phyloP scores from a whole-genome alignment of 2,113 vertebrate species.

The Podocnemis expansa region DNA sequence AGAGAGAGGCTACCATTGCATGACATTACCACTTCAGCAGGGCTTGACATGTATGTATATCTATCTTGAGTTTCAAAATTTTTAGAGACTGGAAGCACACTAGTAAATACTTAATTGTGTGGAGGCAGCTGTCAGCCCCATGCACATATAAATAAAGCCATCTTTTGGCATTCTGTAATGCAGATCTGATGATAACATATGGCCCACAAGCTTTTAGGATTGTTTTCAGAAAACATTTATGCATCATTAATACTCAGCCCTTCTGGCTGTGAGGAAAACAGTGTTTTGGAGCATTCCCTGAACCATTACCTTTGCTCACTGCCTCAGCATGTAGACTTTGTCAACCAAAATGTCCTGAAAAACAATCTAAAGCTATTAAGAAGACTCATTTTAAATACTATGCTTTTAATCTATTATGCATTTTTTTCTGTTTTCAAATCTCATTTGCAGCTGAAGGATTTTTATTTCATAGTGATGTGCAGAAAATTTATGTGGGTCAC shows the following conservation, averaged over 20 bases:
- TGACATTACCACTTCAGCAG: not conserved
- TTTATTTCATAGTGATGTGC: not conserved
- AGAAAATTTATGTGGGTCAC: not conserved
- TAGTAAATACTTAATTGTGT: conserved; percentile 39
- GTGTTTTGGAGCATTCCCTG: not conserved
- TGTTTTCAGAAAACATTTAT: conserved; percentile 47
- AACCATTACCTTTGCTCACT: not conserved
- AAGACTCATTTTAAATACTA: not conserved
- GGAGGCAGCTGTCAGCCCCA: not conserved
- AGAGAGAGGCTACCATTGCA: not conserved
- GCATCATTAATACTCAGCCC: conserved; percentile 43
- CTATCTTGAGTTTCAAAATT: not conserved
- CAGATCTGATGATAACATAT: conserved; percentile 46
- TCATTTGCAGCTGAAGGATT: not conserved
- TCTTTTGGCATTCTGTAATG: not conserved
- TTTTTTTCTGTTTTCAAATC: not conserved
- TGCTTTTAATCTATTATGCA: not conserved
- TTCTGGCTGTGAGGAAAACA: conserved; percentile 38
- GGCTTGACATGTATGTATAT: not conserved
- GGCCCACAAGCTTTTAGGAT: conserved; percentile 18
- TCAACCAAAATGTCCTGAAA: not conserved
- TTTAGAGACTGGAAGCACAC: not conserved
- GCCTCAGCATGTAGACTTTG: not conserved
- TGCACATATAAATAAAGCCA: conserved; percentile 39
- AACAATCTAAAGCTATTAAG: not conserved